Evolutionary conservation across 2,113 vertebrate species (phyloP), one percentile per base, ranked within the genome.

Genomic region (Motacilla tschutschensis): DNA sequence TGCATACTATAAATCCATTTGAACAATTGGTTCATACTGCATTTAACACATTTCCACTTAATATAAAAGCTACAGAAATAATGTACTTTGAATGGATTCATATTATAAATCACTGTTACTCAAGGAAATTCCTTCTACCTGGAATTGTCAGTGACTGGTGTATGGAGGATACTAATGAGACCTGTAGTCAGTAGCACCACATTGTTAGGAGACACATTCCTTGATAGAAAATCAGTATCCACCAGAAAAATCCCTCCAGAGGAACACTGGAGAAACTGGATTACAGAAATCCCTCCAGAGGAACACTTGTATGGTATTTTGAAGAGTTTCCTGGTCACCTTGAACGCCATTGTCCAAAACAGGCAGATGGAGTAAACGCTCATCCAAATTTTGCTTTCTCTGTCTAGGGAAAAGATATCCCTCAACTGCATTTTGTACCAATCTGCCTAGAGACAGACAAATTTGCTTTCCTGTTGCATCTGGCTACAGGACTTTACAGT

Each of bases 401-500:
- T 86, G 28, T 55, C 60, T 44, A 40, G 41, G 26, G 50, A 87
- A 95, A 95, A 88, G 7, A 3, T n/a, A 48, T 74, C 59, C 13
- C 38, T 86, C 53, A 70, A 53, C 53, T 70, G 9, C 36, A 20
- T 81, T 92, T 93, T 77, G 19, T 60, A 77, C 48, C 72, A 43
- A 26, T 38, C 63, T 92, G 70, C 58, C 88, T 83, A 29, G 28
- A 91, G 74, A 88, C 74, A 85, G 51, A 76, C 16, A 66, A 60
- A 88, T 90, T 89, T 83, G 35, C 48, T 82, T 82, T 90, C 62
- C 58, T 90, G 22, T 87, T 92, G 36, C 44, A 67, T 81, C 54
- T 91, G 83, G 77, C 54, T 71, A 58, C 28, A 54, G 51, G 24
- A 72, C 75, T 86, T 77, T 67, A 77, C 54, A 65, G 60, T 21